These are phyloP conservation scores for Lipophrys pholis DNA, from an alignment of 2,113 vertebrate genomes.

Conservation along the genomic window DNA sequence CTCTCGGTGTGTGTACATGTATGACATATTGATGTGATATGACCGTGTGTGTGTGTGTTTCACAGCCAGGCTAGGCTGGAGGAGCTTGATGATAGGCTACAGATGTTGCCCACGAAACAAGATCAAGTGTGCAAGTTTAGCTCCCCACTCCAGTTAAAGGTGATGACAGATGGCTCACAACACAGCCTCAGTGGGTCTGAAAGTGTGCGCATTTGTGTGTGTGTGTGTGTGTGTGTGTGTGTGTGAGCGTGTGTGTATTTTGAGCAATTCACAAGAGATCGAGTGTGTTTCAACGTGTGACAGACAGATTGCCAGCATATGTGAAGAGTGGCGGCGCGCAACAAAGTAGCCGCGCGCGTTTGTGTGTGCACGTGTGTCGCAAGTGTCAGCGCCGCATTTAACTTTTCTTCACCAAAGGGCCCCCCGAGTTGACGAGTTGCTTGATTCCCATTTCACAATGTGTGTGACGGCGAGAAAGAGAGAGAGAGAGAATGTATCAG, in stretches of 20 bases:
- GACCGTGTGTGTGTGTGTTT: neutral
- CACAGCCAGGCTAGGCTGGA: slow-evolving; percentile 3
- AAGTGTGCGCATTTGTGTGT: slow-evolving; percentile 19
- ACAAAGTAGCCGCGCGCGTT: slow-evolving; percentile 12
- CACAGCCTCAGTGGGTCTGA: slow-evolving; percentile 35
- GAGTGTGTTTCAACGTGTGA: slow-evolving; percentile 51
- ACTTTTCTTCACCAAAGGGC: slow-evolving; percentile 46
- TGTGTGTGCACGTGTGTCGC: slow-evolving; percentile 30
- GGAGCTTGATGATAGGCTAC: slow-evolving; percentile 46
- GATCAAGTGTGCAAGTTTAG: slow-evolving; percentile 58
- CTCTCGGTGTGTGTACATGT: neutral
- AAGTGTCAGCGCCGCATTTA: slow-evolving; percentile 50
- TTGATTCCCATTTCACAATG: slow-evolving; percentile 27
- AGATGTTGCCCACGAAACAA: slow-evolving; percentile 61
- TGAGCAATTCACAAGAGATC: slow-evolving; percentile 37
- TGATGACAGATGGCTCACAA: slow-evolving; percentile 69
- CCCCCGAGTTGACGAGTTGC: slow-evolving; percentile 31
- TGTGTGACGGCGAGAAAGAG: neutral
- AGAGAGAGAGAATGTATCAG: slow-evolving; percentile 5
- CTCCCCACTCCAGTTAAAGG: slow-evolving; percentile 54
- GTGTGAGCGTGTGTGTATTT: slow-evolving; percentile 39
- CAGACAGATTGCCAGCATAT: slow-evolving; percentile 53
- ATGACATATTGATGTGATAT: neutral
- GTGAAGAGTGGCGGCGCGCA: slow-evolving; percentile 20
- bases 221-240: slow-evolving; percentile 14